Percentiles rank a stretch among this genome's conserved stretches.
These are phyloP conservation scores for Bos javanicus DNA, from an alignment of 2,113 vertebrate species.

Conservation along the genomic window DNA sequence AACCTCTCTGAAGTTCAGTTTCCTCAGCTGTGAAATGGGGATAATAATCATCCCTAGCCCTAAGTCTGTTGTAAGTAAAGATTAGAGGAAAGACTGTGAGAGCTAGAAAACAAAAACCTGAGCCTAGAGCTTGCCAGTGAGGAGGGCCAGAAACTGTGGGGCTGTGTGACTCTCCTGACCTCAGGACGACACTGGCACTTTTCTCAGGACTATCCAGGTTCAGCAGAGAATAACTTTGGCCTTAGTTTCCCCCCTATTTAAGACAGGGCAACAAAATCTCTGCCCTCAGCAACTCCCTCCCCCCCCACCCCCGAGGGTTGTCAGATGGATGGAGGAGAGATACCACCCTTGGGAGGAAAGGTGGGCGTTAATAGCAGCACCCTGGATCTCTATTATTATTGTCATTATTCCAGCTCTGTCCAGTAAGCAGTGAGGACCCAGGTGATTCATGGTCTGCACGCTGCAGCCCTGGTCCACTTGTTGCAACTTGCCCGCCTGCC, in stretches of 20 bases:
- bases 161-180: neutral
- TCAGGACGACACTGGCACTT: neutral
- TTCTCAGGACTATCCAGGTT: neutral
- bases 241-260: neutral
- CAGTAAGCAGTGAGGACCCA: slow-evolving; percentile 62
- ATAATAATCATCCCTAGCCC: neutral
- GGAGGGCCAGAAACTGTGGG: neutral
- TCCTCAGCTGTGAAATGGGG: neutral
- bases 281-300: slow-evolving; percentile 14
- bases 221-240: neutral
- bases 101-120: neutral
- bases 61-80: neutral
- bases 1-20: neutral
- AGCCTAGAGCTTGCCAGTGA: neutral
- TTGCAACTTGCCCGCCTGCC: slow-evolving; percentile 26
- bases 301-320: neutral
- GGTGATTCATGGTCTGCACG: slow-evolving; percentile 66
- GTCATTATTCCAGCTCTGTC: slow-evolving; percentile 67
- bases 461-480: neutral
- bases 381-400: slow-evolving; percentile 65
- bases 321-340: slow-evolving; percentile 54
- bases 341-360: slow-evolving; percentile 41
- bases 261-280: slow-evolving; percentile 1
- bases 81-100: neutral
- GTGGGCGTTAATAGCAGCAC: slow-evolving; percentile 64